phyloP scores from a whole-genome alignment of 2,113 vertebrate species.

The Pangasianodon gigas region DNA sequence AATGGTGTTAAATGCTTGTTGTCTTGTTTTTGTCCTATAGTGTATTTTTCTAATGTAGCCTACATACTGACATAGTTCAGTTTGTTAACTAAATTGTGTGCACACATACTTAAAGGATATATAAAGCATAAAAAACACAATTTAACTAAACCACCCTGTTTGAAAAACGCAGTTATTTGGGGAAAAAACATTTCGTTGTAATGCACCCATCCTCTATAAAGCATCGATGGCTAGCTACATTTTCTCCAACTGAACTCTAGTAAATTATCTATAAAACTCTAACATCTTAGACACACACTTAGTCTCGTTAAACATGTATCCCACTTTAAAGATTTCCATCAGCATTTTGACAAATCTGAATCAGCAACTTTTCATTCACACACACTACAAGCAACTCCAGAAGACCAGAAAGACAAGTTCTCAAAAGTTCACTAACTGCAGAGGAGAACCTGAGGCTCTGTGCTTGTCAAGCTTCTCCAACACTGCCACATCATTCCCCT shows the following conservation, averaged over 20 bases:
- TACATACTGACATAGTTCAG: no score
- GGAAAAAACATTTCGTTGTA: no score
- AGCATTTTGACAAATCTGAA: background rate
- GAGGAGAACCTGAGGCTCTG: constrained; percentile 14
- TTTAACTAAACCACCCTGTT: no score
- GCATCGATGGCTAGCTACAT: background rate
- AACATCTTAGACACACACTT: background rate
- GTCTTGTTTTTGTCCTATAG: no score
- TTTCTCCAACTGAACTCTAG: background rate
- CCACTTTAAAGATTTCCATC: background rate
- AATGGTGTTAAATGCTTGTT: no score
- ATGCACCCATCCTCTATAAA: background rate
- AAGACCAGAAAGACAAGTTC: constrained; percentile 22
- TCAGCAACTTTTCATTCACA: background rate
- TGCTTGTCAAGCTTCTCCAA: constrained; percentile 39
- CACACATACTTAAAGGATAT: no score
- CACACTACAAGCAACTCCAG: background rate
- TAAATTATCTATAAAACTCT: background rate
- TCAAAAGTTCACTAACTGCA: constrained; percentile 19
- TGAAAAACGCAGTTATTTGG: no score
- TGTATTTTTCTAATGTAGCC: no score
- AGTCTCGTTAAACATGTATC: background rate
- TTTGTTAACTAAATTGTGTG: no score
- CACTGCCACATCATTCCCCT: constrained; percentile 38
- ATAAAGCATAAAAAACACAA: no score